These are phyloP conservation scores for Hirtodrosophila duncani DNA, from an alignment of 2,888 invertebrate genomes.

Conservation along the genomic window DNA sequence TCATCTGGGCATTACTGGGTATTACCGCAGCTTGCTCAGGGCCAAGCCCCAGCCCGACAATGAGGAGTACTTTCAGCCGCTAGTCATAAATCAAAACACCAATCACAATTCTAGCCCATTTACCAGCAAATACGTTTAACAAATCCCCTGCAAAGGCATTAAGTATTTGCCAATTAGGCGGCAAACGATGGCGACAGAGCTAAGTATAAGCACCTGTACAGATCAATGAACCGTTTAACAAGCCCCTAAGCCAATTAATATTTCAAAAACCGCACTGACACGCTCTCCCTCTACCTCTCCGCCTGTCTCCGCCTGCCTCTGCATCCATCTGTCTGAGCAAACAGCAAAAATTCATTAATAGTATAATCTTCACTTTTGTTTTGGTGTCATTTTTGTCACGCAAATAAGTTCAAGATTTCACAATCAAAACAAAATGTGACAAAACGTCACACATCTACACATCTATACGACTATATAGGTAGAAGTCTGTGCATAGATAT, in stretches of 20 bases:
- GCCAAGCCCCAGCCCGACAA: conserved; percentile 21
- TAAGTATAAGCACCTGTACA: conserved; percentile 12
- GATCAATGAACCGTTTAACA: conserved; percentile 59
- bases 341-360: conserved; percentile 61
- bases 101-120: conserved; percentile 30
- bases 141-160: conserved; percentile 11
- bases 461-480: too few relatives aligned
- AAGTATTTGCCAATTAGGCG: conserved; percentile 30
- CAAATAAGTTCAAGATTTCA: conserved; percentile 49
- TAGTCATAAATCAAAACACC: conserved; percentile 25
- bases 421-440: conserved; percentile 42
- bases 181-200: conserved; percentile 38
- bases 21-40: too few relatives aligned
- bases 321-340: too few relatives aligned
- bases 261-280: conserved; percentile 19
- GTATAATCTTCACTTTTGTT: conserved; percentile 40
- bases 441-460: conserved; percentile 24
- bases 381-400: conserved; percentile 46
- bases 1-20: too few relatives aligned
- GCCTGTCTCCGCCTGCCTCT: too few relatives aligned
- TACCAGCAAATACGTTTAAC: conserved; percentile 23
- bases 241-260: conserved; percentile 33
- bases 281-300: conserved; percentile 5
- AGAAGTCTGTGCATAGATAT: too few relatives aligned
- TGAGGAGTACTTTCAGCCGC: conserved; percentile 2